Evolutionary conservation across 2,888 invertebrate species (phyloP).

Genomic region (Dicycla oo): DNA sequence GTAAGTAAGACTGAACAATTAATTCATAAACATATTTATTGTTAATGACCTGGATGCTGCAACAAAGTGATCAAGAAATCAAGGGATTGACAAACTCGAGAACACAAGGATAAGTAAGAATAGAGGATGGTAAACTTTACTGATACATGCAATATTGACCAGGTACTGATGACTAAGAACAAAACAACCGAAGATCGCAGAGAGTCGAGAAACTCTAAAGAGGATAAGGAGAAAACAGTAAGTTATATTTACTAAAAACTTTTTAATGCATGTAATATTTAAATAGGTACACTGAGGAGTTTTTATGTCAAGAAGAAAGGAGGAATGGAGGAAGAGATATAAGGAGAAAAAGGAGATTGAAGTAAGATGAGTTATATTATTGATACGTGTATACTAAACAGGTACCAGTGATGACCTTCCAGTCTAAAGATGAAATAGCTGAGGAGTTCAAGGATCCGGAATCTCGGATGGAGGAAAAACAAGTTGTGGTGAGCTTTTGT

Average conservation of each 20-base stretch:
- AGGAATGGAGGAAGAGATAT: slow-evolving; percentile 24
- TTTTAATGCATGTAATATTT: slow-evolving; percentile 36
- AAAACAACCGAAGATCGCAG: slow-evolving; percentile 62
- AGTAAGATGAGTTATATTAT: slow-evolving; percentile 46
- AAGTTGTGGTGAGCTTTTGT: slow-evolving; percentile 65
- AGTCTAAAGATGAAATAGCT: slow-evolving; percentile 88
- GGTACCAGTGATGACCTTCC: slow-evolving; percentile 67
- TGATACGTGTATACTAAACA: slow-evolving; percentile 54
- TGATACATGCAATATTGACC: slow-evolving; percentile 15
- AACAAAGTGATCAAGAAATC: not conserved
- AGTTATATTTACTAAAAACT: slow-evolving; percentile 40
- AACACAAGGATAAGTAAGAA: not conserved
- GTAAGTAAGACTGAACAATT: slow-evolving; percentile 19
- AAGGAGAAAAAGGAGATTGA: slow-evolving; percentile 40
- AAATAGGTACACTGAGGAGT: slow-evolving; percentile 40
- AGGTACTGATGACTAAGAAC: slow-evolving; percentile 31
- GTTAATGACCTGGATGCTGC: not conserved
- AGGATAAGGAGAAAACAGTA: slow-evolving; percentile 77
- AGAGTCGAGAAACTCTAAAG: slow-evolving; percentile 80
- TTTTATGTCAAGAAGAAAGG: slow-evolving; percentile 35
- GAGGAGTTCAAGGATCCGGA: slow-evolving; percentile 87
- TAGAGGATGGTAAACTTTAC: not conserved
- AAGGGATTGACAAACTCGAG: not conserved
- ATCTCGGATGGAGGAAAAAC: slow-evolving; percentile 78
- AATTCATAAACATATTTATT: not conserved